phyloP scores from a whole-genome alignment of 2,113 vertebrate genomes.

The Mungos mungo region DNA sequence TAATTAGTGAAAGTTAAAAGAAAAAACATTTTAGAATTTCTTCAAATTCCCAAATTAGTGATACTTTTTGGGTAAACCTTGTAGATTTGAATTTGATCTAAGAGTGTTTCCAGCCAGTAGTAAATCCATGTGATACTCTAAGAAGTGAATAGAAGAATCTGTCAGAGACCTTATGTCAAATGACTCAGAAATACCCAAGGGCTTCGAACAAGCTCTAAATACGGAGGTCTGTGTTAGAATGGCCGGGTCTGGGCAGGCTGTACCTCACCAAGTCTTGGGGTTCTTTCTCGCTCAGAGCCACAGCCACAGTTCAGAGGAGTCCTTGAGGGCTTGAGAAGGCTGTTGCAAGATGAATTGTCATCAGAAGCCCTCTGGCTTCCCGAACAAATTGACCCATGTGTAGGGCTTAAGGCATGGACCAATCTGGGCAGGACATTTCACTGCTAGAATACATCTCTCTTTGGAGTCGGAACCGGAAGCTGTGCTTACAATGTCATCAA shows the following conservation, averaged over 20 bases:
- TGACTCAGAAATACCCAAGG: not conserved
- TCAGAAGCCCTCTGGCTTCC: not conserved
- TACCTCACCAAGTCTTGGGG: accelerated
- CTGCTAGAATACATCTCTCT: not conserved
- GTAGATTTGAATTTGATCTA: not conserved
- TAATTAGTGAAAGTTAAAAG: not conserved
- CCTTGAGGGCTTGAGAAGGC: accelerated
- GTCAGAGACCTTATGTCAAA: not conserved
- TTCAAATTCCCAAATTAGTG: not conserved
- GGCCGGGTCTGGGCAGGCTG: not conserved
- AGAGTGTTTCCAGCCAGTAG: not conserved
- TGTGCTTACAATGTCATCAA: not conserved
- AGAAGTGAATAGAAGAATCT: not conserved
- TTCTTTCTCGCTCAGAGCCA: not conserved
- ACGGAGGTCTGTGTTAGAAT: not conserved
- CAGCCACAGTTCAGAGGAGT: not conserved
- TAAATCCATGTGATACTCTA: not conserved
- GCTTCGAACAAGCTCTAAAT: not conserved
- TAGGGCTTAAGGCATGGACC: not conserved
- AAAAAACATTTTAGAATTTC: not conserved
- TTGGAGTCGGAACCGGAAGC: not conserved
- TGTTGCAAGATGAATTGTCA: not conserved
- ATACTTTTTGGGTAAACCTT: not conserved
- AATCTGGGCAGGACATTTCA: not conserved
- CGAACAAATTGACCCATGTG: not conserved